Base-by-base conservation (phyloP, 2,888 invertebrate species). In the Tetragonisca angustula region DNA sequence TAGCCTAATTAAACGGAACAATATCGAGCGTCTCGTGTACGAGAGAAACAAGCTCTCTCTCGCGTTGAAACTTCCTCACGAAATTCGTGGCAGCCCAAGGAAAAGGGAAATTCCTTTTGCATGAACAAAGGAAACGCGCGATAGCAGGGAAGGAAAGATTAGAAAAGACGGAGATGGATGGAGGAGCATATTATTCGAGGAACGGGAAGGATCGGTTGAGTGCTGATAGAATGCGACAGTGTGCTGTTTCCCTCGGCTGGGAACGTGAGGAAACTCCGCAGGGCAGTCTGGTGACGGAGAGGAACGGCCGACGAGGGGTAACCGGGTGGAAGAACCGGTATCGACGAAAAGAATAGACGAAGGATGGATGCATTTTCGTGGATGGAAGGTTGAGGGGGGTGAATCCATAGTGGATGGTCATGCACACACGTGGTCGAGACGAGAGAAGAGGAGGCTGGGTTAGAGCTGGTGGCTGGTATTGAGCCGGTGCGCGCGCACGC, bases 401-500 rank as follows among this genome's bases (percentile, higher is more conserved):
- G 43, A 32, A 61, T 64, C 19, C 50, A 5, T 9, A 59, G 59
- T 64, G 24, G 68, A 65, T 50, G 72, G 54, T 43, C 32, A 70
- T 70, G 69, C 24, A 79, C 70, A 85, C 87, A 88, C 89, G 83
- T 87, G 84, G 80, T 72, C 64, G 81, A 50, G 70, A 32, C 11
- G 43, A 50, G 59, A 9, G 49, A 79, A 68, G 71, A 76, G 79
- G 88, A 88, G 88, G 88, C 89, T 87, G 89, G 89, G 79, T 84
- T 81, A 75, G 78, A 32, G 65, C 50, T 43, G 56, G 68, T 49
- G 49, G 82, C 77, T 77, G 74, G 89, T 93, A 92, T 92, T 89
- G 93, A 92, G 89, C 93, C 88, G 92, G 72, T 92, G 92, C 92
- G 92, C 93, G 92, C 92, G 93, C 92, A 92, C 72, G 24, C 11